Evolutionary conservation across 1,140 invertebrate species (phyloP).

Genomic region (Drosophila novamexicana): DNA sequence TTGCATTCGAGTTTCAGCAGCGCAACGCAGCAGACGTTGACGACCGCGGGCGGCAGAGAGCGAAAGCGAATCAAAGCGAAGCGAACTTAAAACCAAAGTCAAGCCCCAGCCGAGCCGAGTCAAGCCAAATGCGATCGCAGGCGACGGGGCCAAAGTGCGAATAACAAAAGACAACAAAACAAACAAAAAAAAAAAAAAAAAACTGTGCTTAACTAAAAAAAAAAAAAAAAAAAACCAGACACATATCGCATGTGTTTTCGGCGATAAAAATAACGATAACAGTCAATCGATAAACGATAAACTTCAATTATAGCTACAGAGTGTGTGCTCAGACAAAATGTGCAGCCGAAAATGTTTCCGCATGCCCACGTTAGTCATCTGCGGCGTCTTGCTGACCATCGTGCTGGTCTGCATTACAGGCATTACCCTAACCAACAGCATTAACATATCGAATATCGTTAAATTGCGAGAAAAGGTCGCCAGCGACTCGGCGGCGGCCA

Average conservation of each 20-base stretch:
- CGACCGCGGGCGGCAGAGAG: slow-evolving; percentile 84
- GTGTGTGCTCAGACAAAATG: slow-evolving; percentile 56
- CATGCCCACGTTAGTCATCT: slow-evolving; percentile 81
- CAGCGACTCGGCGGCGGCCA: slow-evolving; percentile 79
- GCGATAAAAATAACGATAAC: not conserved
- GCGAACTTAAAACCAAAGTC: slow-evolving; percentile 2
- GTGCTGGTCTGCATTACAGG: slow-evolving; percentile 84
- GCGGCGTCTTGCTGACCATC: slow-evolving; percentile 80
- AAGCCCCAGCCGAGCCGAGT: slow-evolving; percentile 22
- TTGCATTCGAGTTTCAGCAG: slow-evolving; percentile 80
- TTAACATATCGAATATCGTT: slow-evolving; percentile 81
- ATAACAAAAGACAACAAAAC: slow-evolving; percentile 8
- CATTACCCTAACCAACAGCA: slow-evolving; percentile 82
- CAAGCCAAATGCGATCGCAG: slow-evolving; percentile 23
- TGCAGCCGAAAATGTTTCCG: slow-evolving; percentile 82
- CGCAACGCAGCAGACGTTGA: slow-evolving; percentile 84
- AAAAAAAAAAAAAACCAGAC: slow-evolving; percentile 11
- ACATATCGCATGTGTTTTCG: not conserved
- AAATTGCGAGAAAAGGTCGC: slow-evolving; percentile 81
- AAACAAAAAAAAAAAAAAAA: slow-evolving; percentile 1
- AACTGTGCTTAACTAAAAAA: not conserved
- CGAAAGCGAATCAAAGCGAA: slow-evolving; percentile 20
- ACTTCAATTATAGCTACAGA: not conserved
- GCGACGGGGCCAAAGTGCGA: slow-evolving; percentile 26
- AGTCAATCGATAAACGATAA: slow-evolving; percentile 14